Percentiles rank a stretch among this genome's conserved stretches.
Evolutionary conservation across 2,113 vertebrate species (phyloP).

Genomic region (Tyrannus savana): DNA sequence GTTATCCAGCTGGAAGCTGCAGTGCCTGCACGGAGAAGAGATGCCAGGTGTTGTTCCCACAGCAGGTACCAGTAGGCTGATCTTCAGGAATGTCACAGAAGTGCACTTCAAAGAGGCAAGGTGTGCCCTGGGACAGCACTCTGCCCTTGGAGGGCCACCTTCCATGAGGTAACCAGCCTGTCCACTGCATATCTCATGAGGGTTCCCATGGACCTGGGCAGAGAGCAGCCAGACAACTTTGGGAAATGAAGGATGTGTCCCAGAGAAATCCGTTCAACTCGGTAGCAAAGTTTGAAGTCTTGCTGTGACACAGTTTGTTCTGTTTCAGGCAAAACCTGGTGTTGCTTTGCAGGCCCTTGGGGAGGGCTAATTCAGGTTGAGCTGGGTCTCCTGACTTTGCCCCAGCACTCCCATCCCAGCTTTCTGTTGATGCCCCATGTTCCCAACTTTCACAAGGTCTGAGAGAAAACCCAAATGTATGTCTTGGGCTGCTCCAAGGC

Average conservation of each 20-base stretch:
- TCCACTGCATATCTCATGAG: background rate
- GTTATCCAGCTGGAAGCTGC: background rate
- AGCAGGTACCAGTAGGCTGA: background rate
- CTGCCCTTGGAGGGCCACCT: background rate
- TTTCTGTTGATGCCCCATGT: background rate
- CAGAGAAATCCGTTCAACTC: background rate
- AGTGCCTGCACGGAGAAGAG: background rate
- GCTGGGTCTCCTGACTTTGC: background rate
- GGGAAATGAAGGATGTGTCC: background rate
- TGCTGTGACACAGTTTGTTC: background rate
- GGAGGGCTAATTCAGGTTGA: background rate
- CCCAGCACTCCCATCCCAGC: background rate
- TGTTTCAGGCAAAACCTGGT: background rate
- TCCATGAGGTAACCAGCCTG: background rate
- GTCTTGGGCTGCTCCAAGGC: background rate
- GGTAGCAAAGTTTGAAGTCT: background rate
- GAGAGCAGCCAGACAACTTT: background rate
- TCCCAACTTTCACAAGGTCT: rapidly evolving
- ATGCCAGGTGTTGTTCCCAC: background rate
- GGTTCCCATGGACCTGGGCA: background rate
- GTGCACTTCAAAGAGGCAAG: background rate
- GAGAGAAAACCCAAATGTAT: background rate
- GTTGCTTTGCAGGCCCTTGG: background rate
- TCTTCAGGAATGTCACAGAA: background rate
- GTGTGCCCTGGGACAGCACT: background rate